Base-by-base conservation (phyloP, 2,888 invertebrate genomes). In the Tethea ocularis region DNA sequence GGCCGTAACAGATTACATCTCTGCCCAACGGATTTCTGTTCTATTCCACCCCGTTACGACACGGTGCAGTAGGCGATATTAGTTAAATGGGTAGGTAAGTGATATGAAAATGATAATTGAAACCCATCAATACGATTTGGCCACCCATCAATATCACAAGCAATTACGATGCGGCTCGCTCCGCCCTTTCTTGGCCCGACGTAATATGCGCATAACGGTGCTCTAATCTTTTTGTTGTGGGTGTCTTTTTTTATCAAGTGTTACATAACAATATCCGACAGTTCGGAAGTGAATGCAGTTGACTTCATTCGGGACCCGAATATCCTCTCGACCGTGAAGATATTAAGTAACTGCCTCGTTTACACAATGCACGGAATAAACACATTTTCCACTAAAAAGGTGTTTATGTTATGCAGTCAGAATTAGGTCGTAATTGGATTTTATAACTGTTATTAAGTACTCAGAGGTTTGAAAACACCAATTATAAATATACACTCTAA, bases 281-380 rank as follows among this genome's bases (percentile, higher is more conserved):
- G 77, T 84, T 90, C 86, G 89, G 90, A 90, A 90, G 89, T 86
- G 81, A 86, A 77, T 70, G 83, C 83, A 69, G 71, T 73, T 71
- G 63, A 71, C 80, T 82, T 76, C 76, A 83, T 70, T 75, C 68
- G 66, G 68, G 67, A 64, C 67, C 79, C 74, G 83, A 78, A 81
- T 83, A 76, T 38, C 64, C 77, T 76, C 62, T 74, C 77, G 75
- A 81, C 77, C 85, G 74, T 83, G 77, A 77, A 75, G 67, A 61
- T 75, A 80, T 82, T 81, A 78, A 79, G 81, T 78, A 84, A 82
- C 75, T 61, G 29, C 51, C 59, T 57, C 72, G 71, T 77, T 76
- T 78, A 75, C 76, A 76, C 71, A 73, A 72, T 72, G 61, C 68
- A 63, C 55, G 64, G 57, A 55, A 61, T 65, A 60, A 61, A 52